A percentile compares a stretch with the other conserved stretches of the same genome.
phyloP scores from a whole-genome alignment of 1,140 invertebrate genomes.

The Harlomillsia oculata region DNA sequence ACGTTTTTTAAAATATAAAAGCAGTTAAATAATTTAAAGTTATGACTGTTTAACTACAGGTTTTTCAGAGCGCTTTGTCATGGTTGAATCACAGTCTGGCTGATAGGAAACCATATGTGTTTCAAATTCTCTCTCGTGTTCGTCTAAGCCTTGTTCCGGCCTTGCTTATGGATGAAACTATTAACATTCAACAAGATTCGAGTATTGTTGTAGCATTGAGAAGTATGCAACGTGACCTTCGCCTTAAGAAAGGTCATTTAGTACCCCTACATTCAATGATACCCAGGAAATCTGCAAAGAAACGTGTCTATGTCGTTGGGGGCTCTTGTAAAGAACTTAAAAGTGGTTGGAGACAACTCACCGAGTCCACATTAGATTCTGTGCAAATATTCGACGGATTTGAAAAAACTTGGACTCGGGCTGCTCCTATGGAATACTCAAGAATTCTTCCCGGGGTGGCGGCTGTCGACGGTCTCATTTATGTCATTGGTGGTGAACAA shows the following conservation, averaged over 20 bases:
- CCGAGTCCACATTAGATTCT: slow-evolving; percentile 26
- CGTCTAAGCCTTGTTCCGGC: slow-evolving; percentile 75
- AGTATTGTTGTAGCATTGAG: slow-evolving; percentile 68
- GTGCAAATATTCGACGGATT: slow-evolving; percentile 33
- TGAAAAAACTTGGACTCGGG: slow-evolving; percentile 65
- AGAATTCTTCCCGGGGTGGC: slow-evolving; percentile 83
- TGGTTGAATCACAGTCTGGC: slow-evolving; percentile 81
- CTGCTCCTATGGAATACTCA: slow-evolving; percentile 71
- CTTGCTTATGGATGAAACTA: slow-evolving; percentile 65
- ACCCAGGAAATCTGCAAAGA: slow-evolving; percentile 72
- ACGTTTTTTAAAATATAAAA: not conserved
- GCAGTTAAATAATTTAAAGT: too few species aligned
- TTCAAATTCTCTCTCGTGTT: slow-evolving; percentile 74
- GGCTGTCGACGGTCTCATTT: slow-evolving; percentile 74
- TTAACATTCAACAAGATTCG: slow-evolving; percentile 68
- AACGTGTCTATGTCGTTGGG: slow-evolving; percentile 80
- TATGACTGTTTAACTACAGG: slow-evolving; percentile 44
- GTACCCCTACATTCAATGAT: slow-evolving; percentile 62
- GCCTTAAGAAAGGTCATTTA: slow-evolving; percentile 62
- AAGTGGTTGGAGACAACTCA: slow-evolving; percentile 35
- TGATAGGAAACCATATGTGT: slow-evolving; percentile 68
- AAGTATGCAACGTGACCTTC: slow-evolving; percentile 71
- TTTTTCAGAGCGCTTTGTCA: slow-evolving; percentile 77
- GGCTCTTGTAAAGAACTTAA: slow-evolving; percentile 72
- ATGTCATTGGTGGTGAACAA: slow-evolving; percentile 83